These are phyloP conservation scores for Melanotus villosus DNA, from an alignment of 2,888 invertebrate species.

Conservation along the genomic window DNA sequence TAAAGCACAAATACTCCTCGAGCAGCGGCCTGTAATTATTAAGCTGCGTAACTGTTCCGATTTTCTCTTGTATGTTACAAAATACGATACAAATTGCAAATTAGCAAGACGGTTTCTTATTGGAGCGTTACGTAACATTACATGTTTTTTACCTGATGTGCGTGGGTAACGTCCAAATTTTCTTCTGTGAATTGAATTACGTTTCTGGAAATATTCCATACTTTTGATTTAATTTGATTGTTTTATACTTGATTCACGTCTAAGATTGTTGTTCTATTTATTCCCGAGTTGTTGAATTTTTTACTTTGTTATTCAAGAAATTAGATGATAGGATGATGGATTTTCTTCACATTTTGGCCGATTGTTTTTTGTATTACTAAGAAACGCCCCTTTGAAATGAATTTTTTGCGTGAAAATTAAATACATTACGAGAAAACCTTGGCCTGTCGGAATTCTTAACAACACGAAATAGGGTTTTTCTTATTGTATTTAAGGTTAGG, in stretches of 20 bases:
- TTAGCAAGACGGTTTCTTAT: slow-evolving; percentile 1
- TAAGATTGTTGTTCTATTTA: no score
- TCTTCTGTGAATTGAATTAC: background rate
- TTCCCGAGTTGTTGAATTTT: no score
- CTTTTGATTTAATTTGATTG: no score
- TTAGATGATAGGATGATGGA: no score
- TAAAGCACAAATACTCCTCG: background rate
- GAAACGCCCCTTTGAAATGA: no score
- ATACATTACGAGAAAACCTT: no score
- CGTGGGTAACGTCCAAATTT: background rate
- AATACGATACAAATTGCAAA: background rate
- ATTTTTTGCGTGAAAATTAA: no score
- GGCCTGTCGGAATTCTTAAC: no score
- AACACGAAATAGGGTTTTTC: background rate
- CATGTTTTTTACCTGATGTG: background rate
- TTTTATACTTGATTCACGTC: no score
- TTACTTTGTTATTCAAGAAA: no score
- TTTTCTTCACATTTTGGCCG: no score
- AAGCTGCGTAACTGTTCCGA: background rate
- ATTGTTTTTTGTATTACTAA: no score
- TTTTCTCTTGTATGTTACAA: background rate
- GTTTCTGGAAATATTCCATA: background rate
- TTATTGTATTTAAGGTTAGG: background rate
- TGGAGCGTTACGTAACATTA: background rate
- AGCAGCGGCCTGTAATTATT: background rate